These are phyloP conservation scores for Athalia circularis DNA, from an alignment of 2,888 invertebrate genomes.

Conservation along the genomic window DNA sequence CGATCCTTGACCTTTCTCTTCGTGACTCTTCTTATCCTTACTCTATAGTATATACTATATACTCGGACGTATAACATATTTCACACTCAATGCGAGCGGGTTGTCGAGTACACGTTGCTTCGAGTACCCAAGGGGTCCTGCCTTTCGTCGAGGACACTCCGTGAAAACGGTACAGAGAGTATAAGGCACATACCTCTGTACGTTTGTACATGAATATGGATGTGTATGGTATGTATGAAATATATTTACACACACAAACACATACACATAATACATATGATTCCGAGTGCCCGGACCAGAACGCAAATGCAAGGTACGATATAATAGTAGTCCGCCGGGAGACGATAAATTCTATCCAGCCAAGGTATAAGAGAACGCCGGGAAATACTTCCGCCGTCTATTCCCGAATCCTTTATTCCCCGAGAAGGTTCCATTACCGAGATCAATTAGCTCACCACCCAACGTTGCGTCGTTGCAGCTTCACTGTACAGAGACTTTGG, in stretches of 20 bases:
- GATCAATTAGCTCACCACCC: conserved; percentile 30
- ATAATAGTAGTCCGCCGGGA: not conserved
- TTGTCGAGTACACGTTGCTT: conserved; percentile 34
- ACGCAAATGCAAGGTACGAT: conserved; percentile 24
- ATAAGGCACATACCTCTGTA: too few species aligned
- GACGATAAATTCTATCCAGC: conserved; percentile 19
- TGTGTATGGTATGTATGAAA: too few species aligned
- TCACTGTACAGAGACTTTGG: not conserved
- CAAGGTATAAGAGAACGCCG: not conserved
- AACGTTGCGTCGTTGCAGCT: not conserved
- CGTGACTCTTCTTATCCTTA: not conserved
- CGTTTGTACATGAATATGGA: too few species aligned
- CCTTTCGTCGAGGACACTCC: conserved; percentile 23
- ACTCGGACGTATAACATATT: conserved; percentile 24
- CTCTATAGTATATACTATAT: not conserved
- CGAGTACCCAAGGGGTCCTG: conserved; percentile 32
- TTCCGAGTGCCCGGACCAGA: not conserved
- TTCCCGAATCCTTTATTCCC: conserved; percentile 33
- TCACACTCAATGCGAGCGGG: conserved; percentile 33
- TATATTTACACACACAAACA: too few species aligned
- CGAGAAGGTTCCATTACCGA: conserved; percentile 35
- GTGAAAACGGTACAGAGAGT: conserved; percentile 10
- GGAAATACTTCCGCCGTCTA: conserved; percentile 30
- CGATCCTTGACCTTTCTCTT: not conserved
- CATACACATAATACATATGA: not conserved